Evolutionary conservation across 1,140 invertebrate genomes (phyloP), one percentile per base, ranked within the genome.

Genomic region (Calliopsis andreniformis): DNA sequence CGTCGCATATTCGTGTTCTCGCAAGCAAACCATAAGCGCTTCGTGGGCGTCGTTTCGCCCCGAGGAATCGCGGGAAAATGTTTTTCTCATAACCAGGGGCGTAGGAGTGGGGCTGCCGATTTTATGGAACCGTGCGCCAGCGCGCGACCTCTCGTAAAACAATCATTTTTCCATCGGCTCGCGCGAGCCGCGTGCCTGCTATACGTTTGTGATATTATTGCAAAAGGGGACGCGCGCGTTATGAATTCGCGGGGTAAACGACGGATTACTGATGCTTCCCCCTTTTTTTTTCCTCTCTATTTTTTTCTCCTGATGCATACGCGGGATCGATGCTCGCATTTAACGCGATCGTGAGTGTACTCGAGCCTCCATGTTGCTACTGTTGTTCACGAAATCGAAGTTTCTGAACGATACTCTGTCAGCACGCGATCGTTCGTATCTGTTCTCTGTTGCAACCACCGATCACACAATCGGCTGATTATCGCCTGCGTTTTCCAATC

Each of bases 191-290:
- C 47, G 72, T 62, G 79, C 43, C 66, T 30, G 43, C 63, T 71
- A 82, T 82, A 82, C 61, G 28, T 82, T 58, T 25, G 28, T 4
- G 49, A 79, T 83, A 83, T 83, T 71, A 82, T 79, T 71, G 47
- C 55, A 35, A 61, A 43, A 58, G 58, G 32, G 59, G 18, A 64
- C 43, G 55, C 28, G 55, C 28, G 64, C 51, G 76, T 79, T 83
- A 79, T 76, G 71, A 83, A 83, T 71, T 59, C 23, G n/a, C 35
- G 10, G 23, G 28, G 51, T 55, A 20, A 53, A 30, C 23, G 18
- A 51, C 43, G 43, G 16, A 28, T 28, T 23, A 8, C 16, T 3
- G 2, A 25, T 39, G 25, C 14, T 18, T 3, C 8, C 18, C 16
- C 18, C 20, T 28, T 14, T 6, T 28, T 23, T 12, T 66, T 12